Evolutionary conservation across 2,888 invertebrate species (phyloP).

Genomic region (Aleiodes testaceus): DNA sequence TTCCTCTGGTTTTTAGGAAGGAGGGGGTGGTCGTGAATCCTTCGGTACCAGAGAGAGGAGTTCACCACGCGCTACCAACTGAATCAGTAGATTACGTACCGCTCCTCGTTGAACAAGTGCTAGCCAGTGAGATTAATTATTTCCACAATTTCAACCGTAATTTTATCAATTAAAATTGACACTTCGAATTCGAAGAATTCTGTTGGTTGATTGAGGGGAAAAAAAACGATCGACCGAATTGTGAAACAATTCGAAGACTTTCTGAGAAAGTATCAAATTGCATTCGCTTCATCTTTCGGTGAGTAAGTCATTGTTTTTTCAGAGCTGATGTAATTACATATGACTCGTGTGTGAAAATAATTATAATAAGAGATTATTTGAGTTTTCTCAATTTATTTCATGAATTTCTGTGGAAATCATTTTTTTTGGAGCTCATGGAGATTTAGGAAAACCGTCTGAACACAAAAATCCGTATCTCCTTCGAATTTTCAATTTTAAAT

Average conservation of each 20-base stretch:
- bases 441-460: too few species aligned
- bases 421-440: too few species aligned
- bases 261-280: background rate
- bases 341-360: too few species aligned
- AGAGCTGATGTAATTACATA: background rate
- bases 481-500: too few species aligned
- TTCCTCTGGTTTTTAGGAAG: background rate
- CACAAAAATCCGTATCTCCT: too few species aligned
- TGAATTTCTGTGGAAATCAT: too few species aligned
- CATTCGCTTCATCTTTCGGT: slow-evolving; percentile 13
- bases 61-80: slow-evolving; percentile 20
- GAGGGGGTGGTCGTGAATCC: slow-evolving; percentile 1
- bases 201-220: too few species aligned
- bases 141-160: background rate
- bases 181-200: background rate
- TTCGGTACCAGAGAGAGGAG: slow-evolving; percentile 12
- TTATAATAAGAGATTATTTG: too few species aligned
- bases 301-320: slow-evolving; percentile 1
- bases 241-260: slow-evolving; percentile 13
- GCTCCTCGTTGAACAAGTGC: slow-evolving; percentile 16
- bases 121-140: background rate
- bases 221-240: slow-evolving; percentile 18
- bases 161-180: background rate
- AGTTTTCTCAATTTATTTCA: too few species aligned
- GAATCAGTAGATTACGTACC: slow-evolving; percentile 27